Conservation (phyloP, 2,888 invertebrate species). For the Acheta domesticus region DNA sequence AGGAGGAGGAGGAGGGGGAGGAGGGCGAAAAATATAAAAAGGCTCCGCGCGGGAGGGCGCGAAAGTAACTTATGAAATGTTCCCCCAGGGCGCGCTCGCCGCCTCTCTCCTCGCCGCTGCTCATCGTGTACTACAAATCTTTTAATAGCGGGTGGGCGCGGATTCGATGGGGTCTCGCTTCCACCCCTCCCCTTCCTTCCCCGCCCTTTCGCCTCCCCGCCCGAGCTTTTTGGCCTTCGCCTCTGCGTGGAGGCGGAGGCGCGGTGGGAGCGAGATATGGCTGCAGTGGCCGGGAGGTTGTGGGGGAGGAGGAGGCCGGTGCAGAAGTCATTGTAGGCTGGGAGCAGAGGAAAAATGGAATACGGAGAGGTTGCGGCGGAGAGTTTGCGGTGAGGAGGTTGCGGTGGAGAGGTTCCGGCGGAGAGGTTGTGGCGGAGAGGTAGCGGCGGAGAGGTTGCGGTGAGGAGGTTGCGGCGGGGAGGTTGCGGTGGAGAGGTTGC, state of each 20-base stretch:
- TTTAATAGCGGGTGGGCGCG: neutral
- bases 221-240: neutral
- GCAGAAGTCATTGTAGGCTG: no score
- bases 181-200: neutral
- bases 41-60: neutral
- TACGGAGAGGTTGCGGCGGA: no score
- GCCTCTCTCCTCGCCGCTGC: neutral
- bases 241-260: neutral
- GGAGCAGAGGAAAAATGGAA: no score
- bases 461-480: no score
- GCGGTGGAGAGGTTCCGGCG: no score
- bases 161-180: neutral
- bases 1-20: neutral
- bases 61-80: slow-evolving; percentile 2
- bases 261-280: no score
- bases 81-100: neutral
- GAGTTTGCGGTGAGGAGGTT: no score
- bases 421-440: no score
- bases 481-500: no score
- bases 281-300: no score
- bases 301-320: no score
- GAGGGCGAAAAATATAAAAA: neutral
- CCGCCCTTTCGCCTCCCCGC: neutral
- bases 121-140: slow-evolving; percentile 1
- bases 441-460: no score